Base-by-base conservation (phyloP, 2,888 invertebrate species). In the Tetrapedia diversipes region DNA sequence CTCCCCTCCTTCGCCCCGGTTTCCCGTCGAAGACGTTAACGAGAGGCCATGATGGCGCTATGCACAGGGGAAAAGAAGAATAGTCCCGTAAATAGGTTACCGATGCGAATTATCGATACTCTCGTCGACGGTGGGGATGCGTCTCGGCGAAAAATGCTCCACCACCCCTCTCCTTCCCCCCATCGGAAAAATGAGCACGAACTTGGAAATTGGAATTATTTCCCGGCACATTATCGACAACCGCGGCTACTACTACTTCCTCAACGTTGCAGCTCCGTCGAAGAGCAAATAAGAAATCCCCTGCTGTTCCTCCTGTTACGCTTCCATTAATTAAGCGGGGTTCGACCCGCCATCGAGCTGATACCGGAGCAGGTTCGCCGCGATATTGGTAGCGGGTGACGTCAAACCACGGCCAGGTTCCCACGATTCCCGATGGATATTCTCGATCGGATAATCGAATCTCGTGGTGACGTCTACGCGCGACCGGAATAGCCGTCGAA, bases 391-490 rank as follows among this genome's bases (percentile, higher is more conserved):
- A 68, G 54, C 8, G 4, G 51, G 24, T 76, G 82, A 82, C 82
- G 82, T 73, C 82, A 77, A 77, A 77, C 43, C 73, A 29, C 45
- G 45, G n/a, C 54, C 53, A 47, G 57, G 51, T 53, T 65, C 65
- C 47, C 73, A 60, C 73, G 65, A 73, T 41, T 39, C 64, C 59
- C 65, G 39, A 65, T 60, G 71, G 57, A 74, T 74, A 76, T 76
- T 75, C 71, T 41, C 63, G 56, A 63, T 54, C 66, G 66, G 56
- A 22, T 79, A 79, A 81, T 81, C 82, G 79, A 81, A 76, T 79
- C 77, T 79, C 72, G 69, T 60, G 67, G 54, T 81, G 72, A 76
- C 51, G 76, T 81, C 71, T 79, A 63, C 68, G 24, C 65, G 51
- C 37, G 39, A 19, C 61, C 32, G 37, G 63, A 54, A 77, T 81